These are phyloP conservation scores for Vombatus ursinus DNA, from an alignment of 2,113 vertebrate genomes.

Conservation along the genomic window DNA sequence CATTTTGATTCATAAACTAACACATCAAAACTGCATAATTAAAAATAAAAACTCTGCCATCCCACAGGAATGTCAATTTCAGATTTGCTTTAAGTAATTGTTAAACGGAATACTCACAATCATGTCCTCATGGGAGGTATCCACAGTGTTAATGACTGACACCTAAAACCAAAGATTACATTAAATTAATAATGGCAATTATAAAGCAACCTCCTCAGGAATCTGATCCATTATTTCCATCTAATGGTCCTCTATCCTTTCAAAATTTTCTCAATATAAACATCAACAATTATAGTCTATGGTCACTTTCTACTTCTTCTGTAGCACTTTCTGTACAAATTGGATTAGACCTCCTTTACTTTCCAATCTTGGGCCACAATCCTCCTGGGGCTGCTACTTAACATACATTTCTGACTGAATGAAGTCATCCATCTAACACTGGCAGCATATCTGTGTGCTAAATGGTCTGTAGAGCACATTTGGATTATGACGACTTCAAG, in stretches of 20 bases:
- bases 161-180: slow-evolving; percentile 84
- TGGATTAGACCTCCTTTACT: neutral
- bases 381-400: neutral
- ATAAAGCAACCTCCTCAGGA: neutral
- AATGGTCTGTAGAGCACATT: neutral
- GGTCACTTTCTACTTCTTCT: neutral
- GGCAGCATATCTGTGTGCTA: neutral
- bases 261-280: neutral
- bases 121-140: slow-evolving; percentile 99
- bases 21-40: neutral
- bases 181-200: slow-evolving; percentile 7
- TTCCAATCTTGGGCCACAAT: neutral
- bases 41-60: neutral
- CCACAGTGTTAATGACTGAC: slow-evolving; percentile 98
- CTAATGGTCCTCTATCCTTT: neutral
- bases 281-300: neutral
- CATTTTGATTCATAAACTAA: neutral
- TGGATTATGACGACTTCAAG: neutral
- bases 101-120: slow-evolving; percentile 89
- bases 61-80: neutral
- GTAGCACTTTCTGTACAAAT: neutral
- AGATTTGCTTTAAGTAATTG: neutral
- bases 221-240: slow-evolving; percentile 33
- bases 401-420: neutral
- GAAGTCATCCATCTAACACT: neutral